Evolutionary conservation across 1,140 invertebrate species (phyloP).

Genomic region (Centruroides sculpturatus): DNA sequence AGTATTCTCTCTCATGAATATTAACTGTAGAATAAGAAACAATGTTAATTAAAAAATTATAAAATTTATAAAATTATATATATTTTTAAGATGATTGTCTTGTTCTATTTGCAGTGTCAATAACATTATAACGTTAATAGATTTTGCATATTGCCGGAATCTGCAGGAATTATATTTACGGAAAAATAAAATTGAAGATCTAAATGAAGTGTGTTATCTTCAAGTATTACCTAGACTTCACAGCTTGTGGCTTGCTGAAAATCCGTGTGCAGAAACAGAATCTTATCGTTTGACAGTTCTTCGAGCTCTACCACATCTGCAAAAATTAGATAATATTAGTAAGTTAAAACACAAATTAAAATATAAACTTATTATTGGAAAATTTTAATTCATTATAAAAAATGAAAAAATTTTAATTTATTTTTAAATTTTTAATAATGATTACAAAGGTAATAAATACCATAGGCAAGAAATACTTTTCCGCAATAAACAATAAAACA

Average conservation of each 20-base stretch:
- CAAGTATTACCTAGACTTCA: conserved; percentile 60
- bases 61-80: too few relatives aligned
- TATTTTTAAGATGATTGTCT: too few relatives aligned
- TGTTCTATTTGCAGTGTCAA: conserved; percentile 59
- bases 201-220: conserved; percentile 73
- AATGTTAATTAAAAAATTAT: too few relatives aligned
- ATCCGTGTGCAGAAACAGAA: conserved; percentile 72
- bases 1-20: too few relatives aligned
- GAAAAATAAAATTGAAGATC: conserved; percentile 75
- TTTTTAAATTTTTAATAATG: too few relatives aligned
- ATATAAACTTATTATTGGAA: too few relatives aligned
- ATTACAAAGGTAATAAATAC: too few relatives aligned
- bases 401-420: too few relatives aligned
- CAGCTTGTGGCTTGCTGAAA: conserved; percentile 81
- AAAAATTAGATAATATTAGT: conserved; percentile 76
- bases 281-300: conserved; percentile 78
- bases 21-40: too few relatives aligned
- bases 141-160: conserved; percentile 71
- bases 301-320: conserved; percentile 66
- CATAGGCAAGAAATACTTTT: too few relatives aligned
- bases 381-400: too few relatives aligned
- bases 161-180: conserved; percentile 82
- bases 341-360: conserved; percentile 4
- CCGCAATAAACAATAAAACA: too few relatives aligned
- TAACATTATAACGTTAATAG: conserved; percentile 62